Evolutionary conservation across 2,888 invertebrate genomes (phyloP).

Genomic region (Agrenia bidenticulata): DNA sequence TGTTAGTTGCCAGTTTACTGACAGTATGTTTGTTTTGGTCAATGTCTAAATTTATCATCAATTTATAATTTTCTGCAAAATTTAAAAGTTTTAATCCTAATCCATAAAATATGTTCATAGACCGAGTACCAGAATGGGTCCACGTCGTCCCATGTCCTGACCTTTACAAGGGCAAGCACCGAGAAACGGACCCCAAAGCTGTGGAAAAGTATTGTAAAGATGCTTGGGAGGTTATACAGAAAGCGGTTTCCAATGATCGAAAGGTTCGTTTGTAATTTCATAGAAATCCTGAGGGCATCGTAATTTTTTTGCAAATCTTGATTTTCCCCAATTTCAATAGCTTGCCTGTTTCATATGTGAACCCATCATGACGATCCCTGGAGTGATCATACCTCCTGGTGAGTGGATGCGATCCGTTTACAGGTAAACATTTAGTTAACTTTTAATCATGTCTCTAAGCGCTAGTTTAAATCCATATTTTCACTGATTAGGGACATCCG

Average conservation of each 20-base stretch:
- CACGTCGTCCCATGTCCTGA: conserved; percentile 55
- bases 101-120: background rate
- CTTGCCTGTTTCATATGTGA: conserved; percentile 54
- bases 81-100: background rate
- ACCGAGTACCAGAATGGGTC: conserved; percentile 48
- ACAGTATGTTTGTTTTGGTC: too few relatives aligned
- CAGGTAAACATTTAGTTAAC: too few relatives aligned
- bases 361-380: conserved; percentile 54
- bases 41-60: too few relatives aligned
- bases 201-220: conserved; percentile 52
- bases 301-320: background rate
- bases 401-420: conserved; percentile 53
- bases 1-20: too few relatives aligned
- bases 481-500: conserved; percentile 57
- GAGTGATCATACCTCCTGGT: conserved; percentile 54
- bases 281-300: background rate
- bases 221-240: conserved; percentile 48
- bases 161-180: conserved; percentile 52
- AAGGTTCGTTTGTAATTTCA: too few relatives aligned
- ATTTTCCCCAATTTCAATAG: background rate
- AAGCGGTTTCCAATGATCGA: conserved; percentile 39
- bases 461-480: background rate
- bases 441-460: too few relatives aligned
- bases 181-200: conserved; percentile 46
- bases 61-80: too few relatives aligned